phyloP scores from a whole-genome alignment of 2,888 invertebrate species.

The Philonicus albiceps region DNA sequence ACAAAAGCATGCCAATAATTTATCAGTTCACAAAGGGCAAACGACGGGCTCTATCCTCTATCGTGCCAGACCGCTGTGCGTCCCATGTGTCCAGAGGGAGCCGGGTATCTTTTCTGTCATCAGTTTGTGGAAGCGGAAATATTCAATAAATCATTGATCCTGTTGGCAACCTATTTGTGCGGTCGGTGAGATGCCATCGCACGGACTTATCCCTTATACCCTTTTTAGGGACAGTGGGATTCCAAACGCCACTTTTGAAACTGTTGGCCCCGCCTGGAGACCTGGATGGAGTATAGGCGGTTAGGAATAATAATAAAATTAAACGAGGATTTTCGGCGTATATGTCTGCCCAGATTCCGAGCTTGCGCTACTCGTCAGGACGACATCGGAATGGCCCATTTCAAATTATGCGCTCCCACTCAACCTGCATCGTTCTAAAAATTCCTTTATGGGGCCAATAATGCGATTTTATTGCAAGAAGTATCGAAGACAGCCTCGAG shows the following conservation, averaged over 20 bases:
- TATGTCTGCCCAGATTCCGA: background rate
- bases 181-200: constrained; percentile 34
- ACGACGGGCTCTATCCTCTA: background rate
- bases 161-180: constrained; percentile 50
- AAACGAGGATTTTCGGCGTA: constrained; percentile 3
- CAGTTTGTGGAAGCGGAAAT: constrained; percentile 46
- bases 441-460: constrained; percentile 30
- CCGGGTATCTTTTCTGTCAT: background rate
- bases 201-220: constrained; percentile 10
- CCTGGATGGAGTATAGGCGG: background rate
- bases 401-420: background rate
- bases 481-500: background rate
- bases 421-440: constrained; percentile 13
- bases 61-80: background rate
- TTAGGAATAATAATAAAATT: constrained; percentile 19
- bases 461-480: constrained; percentile 27
- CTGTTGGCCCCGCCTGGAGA: background rate
- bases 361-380: background rate
- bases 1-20: constrained; percentile 38
- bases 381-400: background rate
- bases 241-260: background rate
- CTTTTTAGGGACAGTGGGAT: background rate
- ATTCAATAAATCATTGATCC: constrained; percentile 52
- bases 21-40: constrained; percentile 33
- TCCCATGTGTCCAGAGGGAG: constrained; percentile 19